Percentiles rank a stretch among this genome's conserved stretches.
phyloP scores from a whole-genome alignment of 2,797 vertebrate species.

The Poliocrania exsul region DNA sequence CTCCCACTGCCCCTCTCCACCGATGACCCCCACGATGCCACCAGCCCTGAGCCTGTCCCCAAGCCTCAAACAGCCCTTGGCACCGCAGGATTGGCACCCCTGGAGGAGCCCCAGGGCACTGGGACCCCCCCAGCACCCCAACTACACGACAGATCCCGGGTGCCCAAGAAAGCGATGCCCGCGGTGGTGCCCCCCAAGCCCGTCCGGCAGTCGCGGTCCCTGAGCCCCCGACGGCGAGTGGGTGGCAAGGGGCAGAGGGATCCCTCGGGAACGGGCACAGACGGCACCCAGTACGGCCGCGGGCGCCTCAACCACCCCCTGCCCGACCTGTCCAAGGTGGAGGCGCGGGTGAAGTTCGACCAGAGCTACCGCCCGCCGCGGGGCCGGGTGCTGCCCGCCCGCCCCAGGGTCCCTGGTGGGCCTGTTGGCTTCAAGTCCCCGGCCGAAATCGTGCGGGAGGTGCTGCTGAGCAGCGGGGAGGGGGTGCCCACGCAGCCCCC shows the following conservation, averaged over 20 bases:
- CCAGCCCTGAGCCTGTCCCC: slow-evolving; percentile 64
- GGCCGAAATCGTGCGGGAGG: slow-evolving; percentile 88
- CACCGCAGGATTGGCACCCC: not conserved
- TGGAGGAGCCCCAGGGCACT: rapidly evolving
- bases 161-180: not conserved
- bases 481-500: not conserved
- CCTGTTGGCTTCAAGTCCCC: slow-evolving; percentile 87
- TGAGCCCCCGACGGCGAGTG: not conserved
- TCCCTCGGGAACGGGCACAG: not conserved
- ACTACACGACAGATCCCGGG: not conserved
- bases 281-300: slow-evolving; percentile 75
- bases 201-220: not conserved
- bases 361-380: slow-evolving; percentile 85
- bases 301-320: slow-evolving; percentile 79
- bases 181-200: not conserved
- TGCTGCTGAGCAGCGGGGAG: slow-evolving; percentile 80
- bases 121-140: not conserved
- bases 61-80: slow-evolving; percentile 36
- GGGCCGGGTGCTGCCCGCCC: slow-evolving; percentile 56
- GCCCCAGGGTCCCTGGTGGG: not conserved
- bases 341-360: slow-evolving; percentile 82
- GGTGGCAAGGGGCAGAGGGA: not conserved
- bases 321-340: slow-evolving; percentile 92
- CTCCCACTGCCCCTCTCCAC: slow-evolving; percentile 3
- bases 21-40: slow-evolving; percentile 8